Evolutionary conservation across 2,888 invertebrate genomes (phyloP).

Genomic region (Drosophila vallismaia): DNA sequence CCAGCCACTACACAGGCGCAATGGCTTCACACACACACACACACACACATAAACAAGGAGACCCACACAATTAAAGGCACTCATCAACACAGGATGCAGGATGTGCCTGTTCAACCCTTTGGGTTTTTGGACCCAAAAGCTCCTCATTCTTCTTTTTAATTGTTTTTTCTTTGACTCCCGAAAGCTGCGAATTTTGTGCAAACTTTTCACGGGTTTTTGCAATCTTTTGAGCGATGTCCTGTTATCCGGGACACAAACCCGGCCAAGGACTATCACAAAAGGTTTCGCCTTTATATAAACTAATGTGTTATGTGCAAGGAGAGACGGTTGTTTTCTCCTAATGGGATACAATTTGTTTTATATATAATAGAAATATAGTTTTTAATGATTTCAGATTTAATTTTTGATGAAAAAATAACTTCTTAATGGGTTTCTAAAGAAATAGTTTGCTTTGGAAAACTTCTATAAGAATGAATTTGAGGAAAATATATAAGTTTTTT

Average conservation of each 20-base stretch:
- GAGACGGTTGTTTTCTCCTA: too few species aligned
- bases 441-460: too few species aligned
- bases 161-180: conserved; percentile 40
- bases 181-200: conserved; percentile 57
- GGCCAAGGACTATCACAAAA: neutral
- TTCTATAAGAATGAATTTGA: too few species aligned
- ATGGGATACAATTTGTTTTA: too few species aligned
- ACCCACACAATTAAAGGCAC: neutral
- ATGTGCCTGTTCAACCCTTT: conserved; percentile 39
- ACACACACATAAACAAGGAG: conserved; percentile 9
- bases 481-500: too few species aligned
- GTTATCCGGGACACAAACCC: conserved; percentile 66
- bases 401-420: too few species aligned
- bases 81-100: neutral
- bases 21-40: conserved; percentile 23
- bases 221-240: neutral
- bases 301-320: neutral
- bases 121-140: conserved; percentile 13
- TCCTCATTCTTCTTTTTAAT: conserved; percentile 22
- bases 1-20: conserved; percentile 39
- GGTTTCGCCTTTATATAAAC: neutral
- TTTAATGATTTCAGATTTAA: too few species aligned
- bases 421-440: too few species aligned
- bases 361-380: too few species aligned
- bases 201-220: too few species aligned